Evolutionary conservation across 2,888 invertebrate species (phyloP).

Genomic region (Coelopa pilipes): DNA sequence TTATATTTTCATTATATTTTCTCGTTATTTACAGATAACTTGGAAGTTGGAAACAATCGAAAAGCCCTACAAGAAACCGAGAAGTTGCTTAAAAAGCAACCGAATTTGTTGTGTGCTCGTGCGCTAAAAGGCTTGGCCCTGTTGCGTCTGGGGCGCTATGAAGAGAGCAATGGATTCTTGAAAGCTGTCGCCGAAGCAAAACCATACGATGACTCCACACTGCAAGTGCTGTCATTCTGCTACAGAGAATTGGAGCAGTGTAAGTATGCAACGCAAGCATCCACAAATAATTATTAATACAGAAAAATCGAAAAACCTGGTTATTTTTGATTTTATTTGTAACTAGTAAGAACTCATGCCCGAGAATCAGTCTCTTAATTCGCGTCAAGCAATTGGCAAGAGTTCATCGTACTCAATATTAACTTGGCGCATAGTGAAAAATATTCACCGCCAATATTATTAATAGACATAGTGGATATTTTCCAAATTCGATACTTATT

Average conservation of each 20-base stretch:
- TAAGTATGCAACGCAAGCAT: constrained; percentile 68
- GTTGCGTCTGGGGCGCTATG: constrained; percentile 84
- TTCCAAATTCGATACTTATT: not conserved
- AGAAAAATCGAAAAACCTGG: not conserved
- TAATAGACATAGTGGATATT: not conserved
- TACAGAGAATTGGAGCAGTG: constrained; percentile 92
- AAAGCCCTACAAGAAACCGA: constrained; percentile 97
- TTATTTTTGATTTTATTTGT: constrained; percentile 5
- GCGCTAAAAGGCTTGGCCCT: constrained; percentile 93
- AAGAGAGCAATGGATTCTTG: constrained; percentile 81
- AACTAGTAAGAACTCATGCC: not conserved
- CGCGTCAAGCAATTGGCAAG: constrained; percentile 22
- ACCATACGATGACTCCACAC: constrained; percentile 90
- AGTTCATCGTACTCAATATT: constrained; percentile 22
- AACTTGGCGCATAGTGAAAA: not conserved
- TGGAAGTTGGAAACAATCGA: constrained; percentile 96
- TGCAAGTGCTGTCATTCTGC: constrained; percentile 95
- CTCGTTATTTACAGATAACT: constrained; percentile 77
- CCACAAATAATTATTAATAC: constrained; percentile 6
- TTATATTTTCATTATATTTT: constrained; percentile 1
- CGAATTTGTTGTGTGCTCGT: constrained; percentile 87
- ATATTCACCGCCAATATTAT: constrained; percentile 2
- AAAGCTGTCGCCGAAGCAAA: constrained; percentile 81
- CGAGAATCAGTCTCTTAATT: not conserved
- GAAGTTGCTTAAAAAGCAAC: constrained; percentile 93